These are phyloP conservation scores for Melanotaenia maccullochi DNA, from an alignment of 2,797 vertebrate species.

Conservation along the genomic window DNA sequence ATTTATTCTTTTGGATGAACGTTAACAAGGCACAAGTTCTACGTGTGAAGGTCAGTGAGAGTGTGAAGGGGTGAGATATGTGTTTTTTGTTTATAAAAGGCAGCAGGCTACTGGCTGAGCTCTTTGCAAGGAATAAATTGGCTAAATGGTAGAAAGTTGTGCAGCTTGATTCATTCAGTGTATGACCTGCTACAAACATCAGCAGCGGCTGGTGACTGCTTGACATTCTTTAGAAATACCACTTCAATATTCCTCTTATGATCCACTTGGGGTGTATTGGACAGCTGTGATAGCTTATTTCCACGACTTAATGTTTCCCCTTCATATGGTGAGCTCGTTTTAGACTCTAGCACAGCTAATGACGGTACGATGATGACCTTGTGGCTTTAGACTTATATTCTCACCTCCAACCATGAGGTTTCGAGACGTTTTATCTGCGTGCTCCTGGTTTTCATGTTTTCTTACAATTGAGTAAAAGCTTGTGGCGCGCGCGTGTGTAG, in stretches of 20 bases:
- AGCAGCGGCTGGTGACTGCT: conserved; percentile 1
- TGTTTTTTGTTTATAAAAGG: conserved; percentile 1
- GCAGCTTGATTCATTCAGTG: neutral
- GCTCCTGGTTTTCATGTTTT: neutral
- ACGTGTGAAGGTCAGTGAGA: conserved; percentile 25
- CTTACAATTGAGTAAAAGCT: conserved; percentile 20
- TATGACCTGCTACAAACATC: conserved; percentile 18
- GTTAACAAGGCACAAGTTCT: conserved; percentile 32
- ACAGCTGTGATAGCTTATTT: conserved; percentile 11
- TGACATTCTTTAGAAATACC: conserved; percentile 47
- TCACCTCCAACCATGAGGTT: neutral
- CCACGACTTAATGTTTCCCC: neutral
- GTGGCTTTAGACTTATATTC: neutral
- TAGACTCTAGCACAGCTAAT: conserved; percentile 2
- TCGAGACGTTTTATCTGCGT: neutral
- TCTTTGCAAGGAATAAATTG: neutral
- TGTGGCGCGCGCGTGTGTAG: conserved; percentile 10
- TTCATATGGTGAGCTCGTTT: neutral
- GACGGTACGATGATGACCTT: neutral
- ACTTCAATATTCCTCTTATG: conserved; percentile 49
- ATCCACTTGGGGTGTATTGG: conserved; percentile 18
- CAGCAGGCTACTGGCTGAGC: neutral
- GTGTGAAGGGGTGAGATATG: conserved; percentile 3
- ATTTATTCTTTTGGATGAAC: conserved; percentile 29
- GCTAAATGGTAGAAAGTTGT: conserved; percentile 18